These are phyloP conservation scores for Muschampia plurimacula DNA, from an alignment of 2,888 invertebrate species.

Conservation along the genomic window DNA sequence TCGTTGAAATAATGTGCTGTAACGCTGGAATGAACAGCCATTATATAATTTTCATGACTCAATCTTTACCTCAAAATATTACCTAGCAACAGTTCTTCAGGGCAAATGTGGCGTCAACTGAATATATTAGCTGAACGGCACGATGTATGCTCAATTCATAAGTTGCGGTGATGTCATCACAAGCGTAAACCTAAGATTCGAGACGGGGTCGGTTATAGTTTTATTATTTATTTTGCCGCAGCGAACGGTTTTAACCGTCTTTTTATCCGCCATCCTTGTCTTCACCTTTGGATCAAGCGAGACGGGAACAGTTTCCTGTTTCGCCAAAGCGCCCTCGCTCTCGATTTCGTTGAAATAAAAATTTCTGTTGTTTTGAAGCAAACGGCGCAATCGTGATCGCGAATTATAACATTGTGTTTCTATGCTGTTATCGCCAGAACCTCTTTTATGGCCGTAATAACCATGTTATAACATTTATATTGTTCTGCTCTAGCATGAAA, in stretches of 20 bases:
- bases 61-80: slow-evolving; percentile 26
- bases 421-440: slow-evolving; percentile 45
- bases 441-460: slow-evolving; percentile 43
- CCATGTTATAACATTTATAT: slow-evolving; percentile 34
- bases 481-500: slow-evolving; percentile 38
- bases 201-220: slow-evolving; percentile 69
- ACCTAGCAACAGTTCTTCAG: slow-evolving; percentile 48
- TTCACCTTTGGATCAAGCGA: slow-evolving; percentile 57
- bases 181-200: slow-evolving; percentile 61
- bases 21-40: slow-evolving; percentile 24
- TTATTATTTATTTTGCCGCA: slow-evolving; percentile 79
- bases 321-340: slow-evolving; percentile 63
- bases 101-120: slow-evolving; percentile 58
- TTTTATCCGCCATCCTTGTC: slow-evolving; percentile 70
- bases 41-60: slow-evolving; percentile 33
- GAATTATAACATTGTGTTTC: slow-evolving; percentile 43
- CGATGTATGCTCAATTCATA: slow-evolving; percentile 77
- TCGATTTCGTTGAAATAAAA: slow-evolving; percentile 60
- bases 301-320: slow-evolving; percentile 60
- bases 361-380: slow-evolving; percentile 39
- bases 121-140: slow-evolving; percentile 56
- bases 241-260: slow-evolving; percentile 76
- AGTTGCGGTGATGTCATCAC: slow-evolving; percentile 80
- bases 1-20: background rate
- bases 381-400: slow-evolving; percentile 41